Evolutionary conservation across 2,113 vertebrate species (phyloP).

Genomic region (Clarias gariepinus): DNA sequence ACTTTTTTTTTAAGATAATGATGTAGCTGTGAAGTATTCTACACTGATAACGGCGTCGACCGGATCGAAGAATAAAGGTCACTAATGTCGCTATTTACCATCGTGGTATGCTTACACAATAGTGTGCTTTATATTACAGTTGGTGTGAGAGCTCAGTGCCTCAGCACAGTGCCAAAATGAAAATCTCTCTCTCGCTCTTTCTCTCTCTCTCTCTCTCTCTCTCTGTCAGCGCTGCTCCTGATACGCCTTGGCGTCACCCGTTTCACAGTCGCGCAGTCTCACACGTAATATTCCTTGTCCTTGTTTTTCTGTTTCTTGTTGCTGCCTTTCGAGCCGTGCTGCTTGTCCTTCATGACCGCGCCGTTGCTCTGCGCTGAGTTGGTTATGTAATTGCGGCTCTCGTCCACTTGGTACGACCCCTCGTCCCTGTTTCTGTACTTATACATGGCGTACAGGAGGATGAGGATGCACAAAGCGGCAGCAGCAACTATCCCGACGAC

Average conservation of each 20-base stretch:
- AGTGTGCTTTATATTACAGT: slow-evolving; percentile 97
- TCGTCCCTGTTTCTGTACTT: slow-evolving; percentile 99
- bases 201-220: slow-evolving; percentile 20
- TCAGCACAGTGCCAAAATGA: slow-evolving; percentile 73
- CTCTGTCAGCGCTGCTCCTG: slow-evolving; percentile 27
- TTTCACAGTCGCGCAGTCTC: slow-evolving; percentile 58
- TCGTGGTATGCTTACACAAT: slow-evolving; percentile 74
- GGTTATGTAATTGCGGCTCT: slow-evolving; percentile 99
- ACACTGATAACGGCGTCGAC: slow-evolving; percentile 85
- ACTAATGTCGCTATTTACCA: slow-evolving; percentile 80
- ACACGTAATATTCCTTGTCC: slow-evolving; percentile 99
- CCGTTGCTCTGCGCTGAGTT: slow-evolving; percentile 99
- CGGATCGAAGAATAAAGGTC: slow-evolving; percentile 81
- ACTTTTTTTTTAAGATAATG: slow-evolving; percentile 83
- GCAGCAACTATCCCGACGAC: slow-evolving; percentile 99
- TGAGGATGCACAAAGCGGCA: slow-evolving; percentile 99
- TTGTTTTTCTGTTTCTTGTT: slow-evolving; percentile 99
- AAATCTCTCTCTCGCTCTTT: slow-evolving; percentile 66
- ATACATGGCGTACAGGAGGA: slow-evolving; percentile 99
- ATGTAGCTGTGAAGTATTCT: slow-evolving; percentile 88
- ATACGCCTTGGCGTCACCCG: slow-evolving; percentile 41
- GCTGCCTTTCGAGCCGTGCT: slow-evolving; percentile 90
- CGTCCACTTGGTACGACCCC: slow-evolving; percentile 99
- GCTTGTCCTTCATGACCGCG: slow-evolving; percentile 95
- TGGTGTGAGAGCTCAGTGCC: slow-evolving; percentile 81